Evolutionary conservation across 92 coral and sea anemone genomes (phyloP), one percentile per base, ranked within the genome.

Genomic region (Micromussa lordhowensis): DNA sequence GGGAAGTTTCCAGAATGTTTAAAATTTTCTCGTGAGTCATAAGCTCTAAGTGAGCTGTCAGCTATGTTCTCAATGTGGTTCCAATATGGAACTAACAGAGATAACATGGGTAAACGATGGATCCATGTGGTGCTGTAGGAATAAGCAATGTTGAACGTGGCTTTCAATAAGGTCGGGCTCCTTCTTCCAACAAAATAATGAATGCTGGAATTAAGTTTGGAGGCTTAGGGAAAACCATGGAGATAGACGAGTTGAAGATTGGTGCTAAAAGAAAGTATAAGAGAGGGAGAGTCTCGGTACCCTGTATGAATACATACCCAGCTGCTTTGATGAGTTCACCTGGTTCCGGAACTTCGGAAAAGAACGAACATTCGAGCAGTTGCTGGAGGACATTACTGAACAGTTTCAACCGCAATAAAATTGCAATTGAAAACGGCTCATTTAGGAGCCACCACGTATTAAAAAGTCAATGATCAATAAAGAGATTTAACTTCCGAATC

Each of bases 261-360:
- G 86, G 86, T 26, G 75, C 70, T 31, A 82, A 82, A 77, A 68
- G 73, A 64, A 82, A 82, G 76, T 82, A 82, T 53, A 35, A 64
- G 59, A 16, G 86, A 30, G 86, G 86, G 51, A 63, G 86, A 68
- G 54, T 68, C 7, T 78, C 31, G 6, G 48, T n/a, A n/a, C n/a
- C n/a, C n/a, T n/a, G n/a, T n/a, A n/a, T n/a, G n/a, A n/a, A n/a
- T n/a, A n/a, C n/a, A n/a, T n/a, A n/a, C n/a, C n/a, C n/a, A n/a
- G n/a, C n/a, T n/a, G n/a, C n/a, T n/a, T n/a, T n/a, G n/a, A n/a
- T n/a, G n/a, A n/a, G n/a, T n/a, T n/a, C n/a, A n/a, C n/a, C n/a
- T n/a, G n/a, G n/a, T n/a, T n/a, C n/a, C n/a, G n/a, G n/a, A n/a
- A n/a, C n/a, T n/a, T n/a, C n/a, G n/a, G n/a, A n/a, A n/a, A n/a